Evolutionary conservation across 2,888 invertebrate genomes (phyloP).

Genomic region (Lydus trimaculatus): DNA sequence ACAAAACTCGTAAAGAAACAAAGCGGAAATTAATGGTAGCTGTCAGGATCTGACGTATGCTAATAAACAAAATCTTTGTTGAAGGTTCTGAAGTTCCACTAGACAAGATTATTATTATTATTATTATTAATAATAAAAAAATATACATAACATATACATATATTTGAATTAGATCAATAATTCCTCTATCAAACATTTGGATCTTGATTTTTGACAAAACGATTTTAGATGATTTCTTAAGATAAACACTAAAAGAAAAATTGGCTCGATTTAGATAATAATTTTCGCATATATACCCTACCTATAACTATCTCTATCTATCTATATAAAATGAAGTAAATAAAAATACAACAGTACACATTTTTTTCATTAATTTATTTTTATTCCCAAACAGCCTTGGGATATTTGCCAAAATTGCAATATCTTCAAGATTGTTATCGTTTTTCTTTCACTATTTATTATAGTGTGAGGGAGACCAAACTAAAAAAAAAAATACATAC

Average conservation of each 20-base stretch:
- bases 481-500: too few relatives aligned
- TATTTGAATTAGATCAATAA: background rate
- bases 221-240: background rate
- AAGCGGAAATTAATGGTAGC: conserved; percentile 31
- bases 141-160: background rate
- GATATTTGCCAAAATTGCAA: conserved; percentile 21
- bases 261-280: background rate
- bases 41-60: conserved; percentile 28
- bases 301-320: too few relatives aligned
- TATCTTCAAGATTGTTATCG: background rate
- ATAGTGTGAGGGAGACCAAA: too few relatives aligned
- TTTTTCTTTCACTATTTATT: conserved; percentile 10
- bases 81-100: conserved; percentile 14
- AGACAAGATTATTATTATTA: background rate
- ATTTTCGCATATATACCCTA: background rate
- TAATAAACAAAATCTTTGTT: conserved; percentile 29
- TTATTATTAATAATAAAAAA: background rate
- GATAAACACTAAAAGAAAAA: background rate
- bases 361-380: conserved; percentile 22
- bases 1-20: conserved; percentile 17
- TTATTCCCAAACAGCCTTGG: conserved; percentile 25
- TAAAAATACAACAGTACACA: background rate
- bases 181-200: background rate
- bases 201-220: conserved; percentile 1
- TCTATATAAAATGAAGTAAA: background rate